phyloP scores from a whole-genome alignment of 2,888 invertebrate species.

The Pocota personata region DNA sequence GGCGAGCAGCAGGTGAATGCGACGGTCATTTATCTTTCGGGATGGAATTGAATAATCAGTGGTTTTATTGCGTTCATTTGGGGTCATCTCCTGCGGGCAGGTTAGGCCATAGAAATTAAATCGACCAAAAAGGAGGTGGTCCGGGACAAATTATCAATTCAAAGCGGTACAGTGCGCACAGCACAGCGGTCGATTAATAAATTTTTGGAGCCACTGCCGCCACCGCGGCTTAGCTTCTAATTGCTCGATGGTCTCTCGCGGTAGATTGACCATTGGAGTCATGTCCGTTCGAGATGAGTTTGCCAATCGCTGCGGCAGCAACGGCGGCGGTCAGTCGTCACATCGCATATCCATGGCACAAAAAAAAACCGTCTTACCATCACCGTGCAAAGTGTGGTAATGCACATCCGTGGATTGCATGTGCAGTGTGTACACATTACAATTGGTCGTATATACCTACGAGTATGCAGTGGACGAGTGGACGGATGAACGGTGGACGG shows the following conservation, averaged over 20 bases:
- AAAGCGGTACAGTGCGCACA: slow-evolving; percentile 1
- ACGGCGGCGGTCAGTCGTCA: slow-evolving; percentile 16
- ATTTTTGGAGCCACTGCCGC: slow-evolving; percentile 20
- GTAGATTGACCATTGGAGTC: slow-evolving; percentile 23
- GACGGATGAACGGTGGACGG: slow-evolving; percentile 54
- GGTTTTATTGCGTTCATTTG: slow-evolving; percentile 66
- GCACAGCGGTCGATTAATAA: background rate
- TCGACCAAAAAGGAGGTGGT: slow-evolving; percentile 39
- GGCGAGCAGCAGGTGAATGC: slow-evolving; percentile 70
- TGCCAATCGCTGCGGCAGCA: background rate
- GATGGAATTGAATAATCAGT: slow-evolving; percentile 70
- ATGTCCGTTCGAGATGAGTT: slow-evolving; percentile 10
- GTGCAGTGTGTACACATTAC: slow-evolving; percentile 39
- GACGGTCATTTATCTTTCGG: slow-evolving; percentile 65
- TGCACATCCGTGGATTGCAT: slow-evolving; percentile 68
- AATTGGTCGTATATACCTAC: slow-evolving; percentile 2
- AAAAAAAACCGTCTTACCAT: slow-evolving; percentile 22
- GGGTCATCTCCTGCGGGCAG: slow-evolving; percentile 57
- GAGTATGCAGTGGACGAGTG: background rate
- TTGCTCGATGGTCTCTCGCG: slow-evolving; percentile 3
- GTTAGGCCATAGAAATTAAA: slow-evolving; percentile 10
- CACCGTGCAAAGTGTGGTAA: slow-evolving; percentile 53
- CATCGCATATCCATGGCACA: slow-evolving; percentile 6
- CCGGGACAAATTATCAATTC: slow-evolving; percentile 57
- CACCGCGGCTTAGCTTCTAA: slow-evolving; percentile 12